Percentiles rank a stretch among this genome's conserved stretches.
These are phyloP conservation scores for Gobius niger DNA, from an alignment of 2,113 vertebrate genomes.

Conservation along the genomic window DNA sequence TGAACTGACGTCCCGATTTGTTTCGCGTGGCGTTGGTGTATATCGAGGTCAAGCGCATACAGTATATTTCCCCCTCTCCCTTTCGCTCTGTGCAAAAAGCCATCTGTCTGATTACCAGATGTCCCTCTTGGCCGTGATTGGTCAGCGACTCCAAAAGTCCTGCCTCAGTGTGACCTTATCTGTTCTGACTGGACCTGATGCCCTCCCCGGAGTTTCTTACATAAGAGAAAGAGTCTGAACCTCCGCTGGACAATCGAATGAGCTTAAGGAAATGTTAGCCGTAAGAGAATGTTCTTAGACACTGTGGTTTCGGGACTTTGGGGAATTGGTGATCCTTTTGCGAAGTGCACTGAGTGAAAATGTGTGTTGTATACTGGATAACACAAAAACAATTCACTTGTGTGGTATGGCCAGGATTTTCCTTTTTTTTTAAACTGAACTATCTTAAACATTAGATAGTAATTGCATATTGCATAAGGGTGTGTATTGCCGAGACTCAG, in stretches of 20 bases:
- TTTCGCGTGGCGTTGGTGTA: background rate
- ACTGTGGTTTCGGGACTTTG: background rate
- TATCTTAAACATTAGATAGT: too few relatives aligned
- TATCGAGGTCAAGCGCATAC: background rate
- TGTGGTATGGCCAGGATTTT: too few relatives aligned
- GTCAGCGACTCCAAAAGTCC: background rate
- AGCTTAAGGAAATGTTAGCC: background rate
- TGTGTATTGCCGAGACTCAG: too few relatives aligned
- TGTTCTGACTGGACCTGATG: background rate
- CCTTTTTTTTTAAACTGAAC: too few relatives aligned
- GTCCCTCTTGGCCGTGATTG: background rate
- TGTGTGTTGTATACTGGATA: too few relatives aligned
- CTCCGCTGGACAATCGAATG: background rate
- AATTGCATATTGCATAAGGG: too few relatives aligned
- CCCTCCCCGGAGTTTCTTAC: background rate
- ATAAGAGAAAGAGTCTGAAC: background rate
- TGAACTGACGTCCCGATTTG: background rate
- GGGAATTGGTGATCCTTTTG: background rate
- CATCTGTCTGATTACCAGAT: background rate
- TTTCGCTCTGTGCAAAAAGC: background rate
- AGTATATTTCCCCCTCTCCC: background rate
- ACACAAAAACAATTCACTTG: too few relatives aligned
- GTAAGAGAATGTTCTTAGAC: background rate
- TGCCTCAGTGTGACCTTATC: background rate
- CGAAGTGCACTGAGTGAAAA: background rate